Base-by-base conservation (phyloP, 2,797 vertebrate genomes). In the Enteromius paludinosus region DNA sequence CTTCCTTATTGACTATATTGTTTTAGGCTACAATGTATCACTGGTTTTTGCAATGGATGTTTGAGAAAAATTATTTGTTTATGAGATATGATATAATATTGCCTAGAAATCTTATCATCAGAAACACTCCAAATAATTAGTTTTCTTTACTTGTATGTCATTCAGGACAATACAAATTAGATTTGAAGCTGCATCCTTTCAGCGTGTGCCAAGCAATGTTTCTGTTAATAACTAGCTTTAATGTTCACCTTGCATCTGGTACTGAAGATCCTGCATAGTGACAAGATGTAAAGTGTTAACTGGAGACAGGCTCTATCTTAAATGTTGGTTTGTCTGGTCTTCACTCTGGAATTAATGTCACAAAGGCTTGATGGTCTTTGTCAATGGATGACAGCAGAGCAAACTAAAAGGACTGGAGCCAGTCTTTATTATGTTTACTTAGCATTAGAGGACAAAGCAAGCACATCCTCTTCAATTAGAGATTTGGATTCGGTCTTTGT, bases 401-500 rank as follows among this genome's bases (percentile, higher is more conserved):
- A n/a, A 76, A 30, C 28, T 38, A 33, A 79, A 84, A 84, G 82
- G 61, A 25, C 54, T 72, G 25, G 28, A 69, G 64, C 61, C 30
- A 54, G 45, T 10, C 49, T 47, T 62, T 35, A 47, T 79, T 35
- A 28, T 47, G 9, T 79, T 71, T 49, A 43, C 43, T 66, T 25
- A 1, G 38, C 3, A 72, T 45, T 54, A 79, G 41, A 79, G 38
- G 20, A 79, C 30, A 79, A 84, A 74, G 25, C 33, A 14, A 45
- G 52, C 49, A 28, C 74, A 62, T 79, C 33, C 38, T 77, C 71
- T 85, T 49, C 3, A 76, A 47, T 85, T 62, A 43, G 54, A 62
- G 47, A 78, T 64, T 54, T 66, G 66, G 54, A 71, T 41, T 47
- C 33, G 28, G 38, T 18, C 25, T 82, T 74, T 71, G 25, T 75